Conservation (phyloP, 2,888 invertebrate genomes). For the Cryptophagus acutangulus region DNA sequence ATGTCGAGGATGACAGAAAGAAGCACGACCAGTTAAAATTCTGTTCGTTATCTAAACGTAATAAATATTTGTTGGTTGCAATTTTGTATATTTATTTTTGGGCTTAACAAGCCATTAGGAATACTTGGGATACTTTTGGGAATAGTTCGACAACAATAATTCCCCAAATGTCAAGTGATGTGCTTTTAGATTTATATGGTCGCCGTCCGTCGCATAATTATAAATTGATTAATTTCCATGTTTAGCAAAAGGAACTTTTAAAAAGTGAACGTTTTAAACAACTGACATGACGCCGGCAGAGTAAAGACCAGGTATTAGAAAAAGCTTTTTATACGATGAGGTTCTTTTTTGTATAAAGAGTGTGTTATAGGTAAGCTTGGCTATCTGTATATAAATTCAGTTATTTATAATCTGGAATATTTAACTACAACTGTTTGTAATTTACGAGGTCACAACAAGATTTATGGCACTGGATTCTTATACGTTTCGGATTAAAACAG, state of each 20-base stretch:
- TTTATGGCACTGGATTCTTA: conserved; percentile 50
- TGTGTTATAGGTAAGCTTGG: conserved; percentile 36
- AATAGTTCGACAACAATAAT: conserved; percentile 42
- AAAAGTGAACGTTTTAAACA: conserved; percentile 27
- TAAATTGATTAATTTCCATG: conserved; percentile 48
- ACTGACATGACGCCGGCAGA: conserved; percentile 1
- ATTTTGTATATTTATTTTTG: too few relatives aligned
- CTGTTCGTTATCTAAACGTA: too few relatives aligned
- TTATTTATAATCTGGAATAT: conserved; percentile 52
- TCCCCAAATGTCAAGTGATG: conserved; percentile 28
- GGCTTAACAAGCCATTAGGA: conserved; percentile 42
- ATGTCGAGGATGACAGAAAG: too few relatives aligned
- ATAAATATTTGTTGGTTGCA: too few relatives aligned
- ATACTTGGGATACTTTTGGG: conserved; percentile 41
- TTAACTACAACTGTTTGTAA: conserved; percentile 51
- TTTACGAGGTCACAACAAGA: conserved; percentile 51
- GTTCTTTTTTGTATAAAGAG: too few relatives aligned
- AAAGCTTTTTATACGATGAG: conserved; percentile 47
- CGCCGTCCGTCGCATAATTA: conserved; percentile 45
- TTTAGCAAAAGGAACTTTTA: conserved; percentile 35
- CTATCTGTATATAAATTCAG: conserved; percentile 46
- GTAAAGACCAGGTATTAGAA: conserved; percentile 44
- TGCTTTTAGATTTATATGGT: conserved; percentile 41
- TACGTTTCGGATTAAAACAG: conserved; percentile 50
- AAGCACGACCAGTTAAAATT: too few relatives aligned